phyloP scores from a whole-genome alignment of 2,797 vertebrate species.

The Bryconaethiops microstoma region DNA sequence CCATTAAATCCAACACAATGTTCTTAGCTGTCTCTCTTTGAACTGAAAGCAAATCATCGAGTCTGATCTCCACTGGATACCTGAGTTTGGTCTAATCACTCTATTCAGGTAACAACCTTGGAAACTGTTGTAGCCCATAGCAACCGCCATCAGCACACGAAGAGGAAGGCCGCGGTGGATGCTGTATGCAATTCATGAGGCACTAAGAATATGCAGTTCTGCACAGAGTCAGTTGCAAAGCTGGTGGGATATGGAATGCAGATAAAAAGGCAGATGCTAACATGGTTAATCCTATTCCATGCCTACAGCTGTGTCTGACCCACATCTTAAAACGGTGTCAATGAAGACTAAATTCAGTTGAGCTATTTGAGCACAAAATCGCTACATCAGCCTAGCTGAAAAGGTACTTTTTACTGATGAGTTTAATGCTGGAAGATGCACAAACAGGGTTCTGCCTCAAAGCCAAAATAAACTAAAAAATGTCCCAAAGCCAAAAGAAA shows the following conservation, averaged over 20 bases:
- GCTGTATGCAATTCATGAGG: not conserved
- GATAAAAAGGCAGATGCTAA: constrained; percentile 27
- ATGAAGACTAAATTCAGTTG: constrained; percentile 43
- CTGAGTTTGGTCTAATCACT: constrained; percentile 14
- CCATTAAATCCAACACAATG: not conserved
- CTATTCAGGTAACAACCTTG: constrained; percentile 34
- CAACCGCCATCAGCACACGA: constrained; percentile 26
- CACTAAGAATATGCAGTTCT: not conserved
- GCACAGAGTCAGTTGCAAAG: constrained; percentile 4
- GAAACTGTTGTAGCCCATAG: constrained; percentile 40
- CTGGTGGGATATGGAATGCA: constrained; percentile 22
- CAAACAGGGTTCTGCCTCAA: not conserved
- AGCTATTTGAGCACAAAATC: constrained; percentile 42
- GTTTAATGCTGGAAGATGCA: constrained; percentile 14
- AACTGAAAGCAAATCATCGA: not conserved
- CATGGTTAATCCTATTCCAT: constrained; percentile 37
- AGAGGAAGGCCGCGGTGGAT: constrained; percentile 1
- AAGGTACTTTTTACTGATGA: not conserved
- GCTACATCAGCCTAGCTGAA: constrained; percentile 1
- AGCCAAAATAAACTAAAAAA: no score
- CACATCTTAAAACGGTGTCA: constrained; percentile 46
- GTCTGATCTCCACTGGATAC: constrained; percentile 12
- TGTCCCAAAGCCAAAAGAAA: no score
- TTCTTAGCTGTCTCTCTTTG: not conserved
- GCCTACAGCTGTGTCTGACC: constrained; percentile 56